These are phyloP conservation scores for Peromyscus attwateri DNA, from an alignment of 2,797 vertebrate genomes.

Conservation along the genomic window DNA sequence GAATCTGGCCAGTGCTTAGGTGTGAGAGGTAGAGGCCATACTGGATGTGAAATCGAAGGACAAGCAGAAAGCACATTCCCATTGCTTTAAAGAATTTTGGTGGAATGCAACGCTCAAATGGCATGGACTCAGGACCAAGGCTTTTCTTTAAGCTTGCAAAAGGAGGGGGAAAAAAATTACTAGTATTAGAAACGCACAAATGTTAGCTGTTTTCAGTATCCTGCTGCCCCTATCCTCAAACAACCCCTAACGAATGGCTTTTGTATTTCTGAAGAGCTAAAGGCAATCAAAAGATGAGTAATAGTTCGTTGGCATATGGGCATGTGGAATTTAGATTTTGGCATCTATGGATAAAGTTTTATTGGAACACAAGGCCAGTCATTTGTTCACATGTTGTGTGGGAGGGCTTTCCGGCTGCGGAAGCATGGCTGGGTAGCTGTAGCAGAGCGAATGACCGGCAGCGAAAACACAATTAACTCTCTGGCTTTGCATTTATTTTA, in stretches of 20 bases:
- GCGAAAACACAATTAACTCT: neutral
- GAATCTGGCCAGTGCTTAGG: neutral
- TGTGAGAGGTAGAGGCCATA: neutral
- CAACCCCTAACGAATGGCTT: neutral
- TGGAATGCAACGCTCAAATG: neutral
- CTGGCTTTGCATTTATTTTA: neutral
- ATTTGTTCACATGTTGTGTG: neutral
- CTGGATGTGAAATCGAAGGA: neutral
- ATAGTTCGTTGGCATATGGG: neutral
- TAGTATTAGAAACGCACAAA: slow-evolving; percentile 19
- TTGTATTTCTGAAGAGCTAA: neutral
- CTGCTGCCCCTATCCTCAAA: neutral
- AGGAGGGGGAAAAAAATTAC: neutral
- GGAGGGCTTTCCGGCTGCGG: neutral
- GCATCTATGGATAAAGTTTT: neutral
- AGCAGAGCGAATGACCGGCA: neutral
- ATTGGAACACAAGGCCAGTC: neutral
- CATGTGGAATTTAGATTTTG: neutral
- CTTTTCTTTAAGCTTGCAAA: neutral
- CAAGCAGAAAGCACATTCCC: neutral
- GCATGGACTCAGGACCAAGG: neutral
- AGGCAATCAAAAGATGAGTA: slow-evolving; percentile 1
- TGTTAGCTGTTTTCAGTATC: neutral
- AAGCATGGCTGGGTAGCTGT: neutral
- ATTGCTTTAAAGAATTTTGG: neutral